Base-by-base conservation (phyloP, 2,797 vertebrate species). In the Acrocephalus scirpaceus region DNA sequence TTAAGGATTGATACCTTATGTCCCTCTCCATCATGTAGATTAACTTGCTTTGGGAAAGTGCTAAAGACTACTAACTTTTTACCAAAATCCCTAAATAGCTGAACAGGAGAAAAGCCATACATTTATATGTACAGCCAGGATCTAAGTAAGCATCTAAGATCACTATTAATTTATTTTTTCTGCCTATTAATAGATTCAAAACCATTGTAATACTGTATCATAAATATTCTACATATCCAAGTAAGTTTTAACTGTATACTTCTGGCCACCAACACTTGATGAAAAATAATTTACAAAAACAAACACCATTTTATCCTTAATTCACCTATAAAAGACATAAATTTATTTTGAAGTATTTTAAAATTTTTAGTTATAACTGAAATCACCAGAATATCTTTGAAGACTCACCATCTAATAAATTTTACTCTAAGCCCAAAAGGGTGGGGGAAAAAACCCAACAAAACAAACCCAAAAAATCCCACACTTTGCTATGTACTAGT, bases 391-490 rank as follows among this genome's bases (percentile, higher is more conserved):
- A 15, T 21, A 50, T 9, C 30, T 91, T 45, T 57, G 30, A 92
- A 91, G 75, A 72, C 2, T 36, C 21, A 60, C 4, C 26, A 73
- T 14, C 40, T 36, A 60, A 25, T 15, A 62, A 40, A 32, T 47
- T 47, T 27, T 53, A 85, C 25, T 79, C 48, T 45, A 79, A 79
- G 19, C 30, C 13, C 10, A 26, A 65, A 13, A 62, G 10, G 10
- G 12, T 50, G 19, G 3, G 7, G 5, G 1, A 1, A 14, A 34
- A 57, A 61, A 29, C 13, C 7, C 20, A 40, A 14, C 42, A 36
- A 22, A 29, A 5, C 17, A n/a, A 67, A 27, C 2, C 25, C 2
- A 11, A 62, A 27, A 75, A 45, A 1, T 0, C 5, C 21, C 29
- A 64, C 38, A 30, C 4, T 9, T 38, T 30, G 13, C 30, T 45